These are phyloP conservation scores for Taphrorychus bicolor DNA, from an alignment of 2,888 invertebrate species.

Conservation along the genomic window DNA sequence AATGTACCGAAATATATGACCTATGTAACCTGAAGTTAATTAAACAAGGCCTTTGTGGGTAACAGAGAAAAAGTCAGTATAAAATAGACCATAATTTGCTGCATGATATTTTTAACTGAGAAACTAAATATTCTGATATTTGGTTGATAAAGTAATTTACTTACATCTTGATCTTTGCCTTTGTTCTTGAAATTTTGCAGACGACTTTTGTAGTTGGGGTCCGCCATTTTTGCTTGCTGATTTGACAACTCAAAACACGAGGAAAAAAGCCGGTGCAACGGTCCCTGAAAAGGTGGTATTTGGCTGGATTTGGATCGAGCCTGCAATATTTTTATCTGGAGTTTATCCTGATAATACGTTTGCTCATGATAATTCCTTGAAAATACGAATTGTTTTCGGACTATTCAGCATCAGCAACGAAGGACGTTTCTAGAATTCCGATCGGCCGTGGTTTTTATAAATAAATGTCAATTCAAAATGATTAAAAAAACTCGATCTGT, in stretches of 20 bases:
- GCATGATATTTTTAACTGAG: not conserved
- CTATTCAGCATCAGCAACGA: too few species aligned
- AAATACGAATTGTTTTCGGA: too few species aligned
- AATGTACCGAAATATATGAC: not conserved
- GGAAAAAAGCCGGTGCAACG: constrained; percentile 1
- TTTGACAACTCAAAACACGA: constrained; percentile 13
- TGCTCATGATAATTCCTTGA: too few species aligned
- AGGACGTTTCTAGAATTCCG: too few species aligned
- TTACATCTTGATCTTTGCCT: constrained; percentile 99
- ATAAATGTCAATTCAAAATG: too few species aligned
- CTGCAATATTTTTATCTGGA: too few species aligned
- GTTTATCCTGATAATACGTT: too few species aligned
- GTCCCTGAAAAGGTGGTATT: not conserved
- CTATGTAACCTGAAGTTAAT: not conserved
- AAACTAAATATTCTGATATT: not conserved
- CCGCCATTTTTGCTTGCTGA: constrained; percentile 66
- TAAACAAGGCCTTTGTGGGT: not conserved
- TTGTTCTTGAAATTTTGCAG: constrained; percentile 97
- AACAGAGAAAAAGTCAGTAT: not conserved
- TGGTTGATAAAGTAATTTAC: constrained; percentile 54
- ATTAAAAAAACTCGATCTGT: too few species aligned
- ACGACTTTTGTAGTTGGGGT: constrained; percentile 76
- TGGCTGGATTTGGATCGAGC: not conserved
- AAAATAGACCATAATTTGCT: too few species aligned
- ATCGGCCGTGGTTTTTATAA: too few species aligned